Evolutionary conservation across 2,888 invertebrate species (phyloP), one percentile per base, ranked within the genome.

Genomic region (Thereva unica): DNA sequence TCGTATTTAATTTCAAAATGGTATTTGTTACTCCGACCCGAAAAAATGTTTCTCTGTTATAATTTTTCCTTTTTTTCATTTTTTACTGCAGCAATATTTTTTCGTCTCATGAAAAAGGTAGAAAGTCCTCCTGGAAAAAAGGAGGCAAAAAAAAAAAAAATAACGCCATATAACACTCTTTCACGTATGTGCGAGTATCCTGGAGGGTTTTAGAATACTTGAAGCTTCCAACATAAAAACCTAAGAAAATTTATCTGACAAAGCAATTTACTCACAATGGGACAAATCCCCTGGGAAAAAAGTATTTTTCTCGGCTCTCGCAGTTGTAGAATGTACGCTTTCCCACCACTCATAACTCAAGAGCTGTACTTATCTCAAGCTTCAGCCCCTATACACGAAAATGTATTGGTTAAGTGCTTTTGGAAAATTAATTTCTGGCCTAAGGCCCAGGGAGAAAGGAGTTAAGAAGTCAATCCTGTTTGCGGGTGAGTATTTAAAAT

Each of bases 181-280:
- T 8, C 45, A 35, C 45, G 34, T 47, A 45, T 4, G 38, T 38
- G 49, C 49, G 40, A 37, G 38, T 47, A 23, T n/a, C 10, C 41
- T 8, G 40, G 8, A 50, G 10, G 41, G 41, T 54, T 23, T 52
- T 41, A 41, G 50, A 52, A 49, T 41, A 63, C 63, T 52, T 52
- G 57, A 63, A 50, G 63, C 23, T 50, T 50, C 35, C 42, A 23
- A 23, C 42, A 63, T 41, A 40, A 52, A 42, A 47, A 65, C 54
- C 65, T 54, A 44, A 55, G 47, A 54, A 55, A 55, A 55, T 55
- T 55, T 65, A 65, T 65, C 47, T 49, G 65, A 45, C 37, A 65
- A 56, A 49, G 55, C 49, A 54, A 65, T 64, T 64, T 64, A 55
- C 44, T 64, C 55, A 64, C 64, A 64, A 64, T 64, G 47, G 55